Conservation (phyloP, 2,888 invertebrate species). For the Antheraea assamensis region DNA sequence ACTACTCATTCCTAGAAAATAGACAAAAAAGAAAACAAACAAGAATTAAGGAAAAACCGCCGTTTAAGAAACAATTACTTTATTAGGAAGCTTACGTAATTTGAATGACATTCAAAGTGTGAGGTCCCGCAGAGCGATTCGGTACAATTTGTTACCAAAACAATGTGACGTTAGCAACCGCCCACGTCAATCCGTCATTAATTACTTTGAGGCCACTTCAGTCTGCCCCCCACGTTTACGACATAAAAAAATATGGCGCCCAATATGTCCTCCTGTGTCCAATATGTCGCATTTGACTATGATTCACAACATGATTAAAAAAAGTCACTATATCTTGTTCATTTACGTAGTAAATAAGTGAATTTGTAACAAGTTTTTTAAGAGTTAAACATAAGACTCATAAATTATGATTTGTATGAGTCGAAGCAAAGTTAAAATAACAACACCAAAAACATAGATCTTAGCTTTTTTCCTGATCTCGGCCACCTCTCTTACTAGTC, state of each 20-base stretch:
- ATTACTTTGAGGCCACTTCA: constrained; percentile 73
- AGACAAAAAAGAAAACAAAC: too few relatives aligned
- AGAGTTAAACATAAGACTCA: not conserved
- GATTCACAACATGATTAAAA: not conserved
- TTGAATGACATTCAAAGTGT: constrained; percentile 67
- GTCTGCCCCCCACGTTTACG: constrained; percentile 66
- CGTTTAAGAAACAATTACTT: constrained; percentile 17
- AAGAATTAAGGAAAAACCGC: not conserved
- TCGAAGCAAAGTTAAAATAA: not conserved
- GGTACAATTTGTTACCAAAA: constrained; percentile 78
- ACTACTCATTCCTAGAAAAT: not conserved
- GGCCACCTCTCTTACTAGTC: not conserved
- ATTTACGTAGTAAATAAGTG: too few relatives aligned
- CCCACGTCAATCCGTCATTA: constrained; percentile 71
- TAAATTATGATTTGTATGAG: not conserved
- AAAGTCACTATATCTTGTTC: too few relatives aligned
- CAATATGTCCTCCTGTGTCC: not conserved
- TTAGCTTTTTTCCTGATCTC: not conserved
- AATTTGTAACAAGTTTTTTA: not conserved
- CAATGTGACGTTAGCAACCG: constrained; percentile 70
- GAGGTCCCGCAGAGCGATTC: constrained; percentile 70
- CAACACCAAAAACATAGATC: not conserved
- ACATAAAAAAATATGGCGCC: constrained; percentile 61
- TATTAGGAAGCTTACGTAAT: constrained; percentile 57
- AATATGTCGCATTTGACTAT: not conserved